Percentiles rank a stretch among this genome's conserved stretches.
These are phyloP conservation scores for Phrynosoma platyrhinos DNA, from an alignment of 2,113 vertebrate species.

Conservation along the genomic window DNA sequence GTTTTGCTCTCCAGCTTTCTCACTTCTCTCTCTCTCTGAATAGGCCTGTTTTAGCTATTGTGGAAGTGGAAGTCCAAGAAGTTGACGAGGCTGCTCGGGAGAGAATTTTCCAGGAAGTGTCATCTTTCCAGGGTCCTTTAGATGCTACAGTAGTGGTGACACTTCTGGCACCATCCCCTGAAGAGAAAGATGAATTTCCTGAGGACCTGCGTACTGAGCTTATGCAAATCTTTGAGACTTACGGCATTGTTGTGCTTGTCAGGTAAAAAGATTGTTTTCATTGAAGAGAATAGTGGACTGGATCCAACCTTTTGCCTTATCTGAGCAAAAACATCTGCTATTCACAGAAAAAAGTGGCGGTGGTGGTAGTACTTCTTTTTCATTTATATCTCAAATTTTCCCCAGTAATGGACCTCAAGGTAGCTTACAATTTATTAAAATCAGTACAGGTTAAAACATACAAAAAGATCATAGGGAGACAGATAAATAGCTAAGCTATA, in stretches of 20 bases:
- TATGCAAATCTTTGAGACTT: slow-evolving; percentile 79
- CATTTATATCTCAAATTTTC: no score
- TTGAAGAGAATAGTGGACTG: neutral
- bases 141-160: slow-evolving; percentile 82
- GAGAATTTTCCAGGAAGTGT: slow-evolving; percentile 81
- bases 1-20: no score
- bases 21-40: neutral
- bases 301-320: neutral
- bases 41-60: slow-evolving; percentile 84
- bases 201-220: slow-evolving; percentile 81
- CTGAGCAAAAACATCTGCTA: neutral
- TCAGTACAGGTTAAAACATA: no score
- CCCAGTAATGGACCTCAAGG: no score
- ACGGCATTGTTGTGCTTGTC: slow-evolving; percentile 81
- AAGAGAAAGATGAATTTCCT: slow-evolving; percentile 80
- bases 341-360: neutral
- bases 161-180: slow-evolving; percentile 71
- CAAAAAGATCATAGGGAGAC: no score
- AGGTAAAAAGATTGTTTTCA: slow-evolving; percentile 64
- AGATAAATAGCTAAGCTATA: no score
- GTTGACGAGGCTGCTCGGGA: slow-evolving; percentile 79
- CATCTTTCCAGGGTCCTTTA: slow-evolving; percentile 82
- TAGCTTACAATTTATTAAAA: no score
- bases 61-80: slow-evolving; percentile 85
- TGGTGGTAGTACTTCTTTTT: no score